Base-by-base conservation (phyloP, 2,797 vertebrate species). In the Smutsia temminckii region DNA sequence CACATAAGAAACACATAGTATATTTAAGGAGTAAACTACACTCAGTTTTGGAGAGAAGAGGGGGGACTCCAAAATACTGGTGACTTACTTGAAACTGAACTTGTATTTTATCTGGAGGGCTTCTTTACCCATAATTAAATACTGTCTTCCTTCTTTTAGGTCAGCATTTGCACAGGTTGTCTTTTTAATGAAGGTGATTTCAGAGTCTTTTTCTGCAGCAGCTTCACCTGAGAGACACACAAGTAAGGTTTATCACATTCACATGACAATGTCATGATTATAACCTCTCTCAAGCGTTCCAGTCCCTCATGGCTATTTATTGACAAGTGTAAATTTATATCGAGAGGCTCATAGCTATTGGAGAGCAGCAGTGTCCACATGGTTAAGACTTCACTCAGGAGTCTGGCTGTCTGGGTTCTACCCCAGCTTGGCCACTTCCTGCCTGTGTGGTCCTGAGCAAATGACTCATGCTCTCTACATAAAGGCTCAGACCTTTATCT, bases 41-140 rank as follows among this genome's bases (percentile, higher is more conserved):
- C 20, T 69, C 27, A 10, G 14, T 7, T 95, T 88, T 5, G 9
- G 59, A 93, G 75, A 57, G 42, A 88, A 95, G 71, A 57, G 91
- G 80, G 85, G 68, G 21, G 17, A 6, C 2, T 86, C 63, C 74
- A 89, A 59, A 75, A 34, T 17, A 55, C 25, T 37, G 25, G 74
- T 49, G 32, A 97, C 98, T 98, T 98, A 99, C 98, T 89, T 98
- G 96, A 98, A 98, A 32, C 6, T 97, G 96, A 97, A 98, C 53
- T 98, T 97, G 40, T 97, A 0, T 3, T 59, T 97, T 92, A 99
- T 98, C 97, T 98, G 98, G 53, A 99, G 98, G 32, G 98, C 99
- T 29, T 99, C 98, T 96, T 99, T 98, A 23, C 99, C 99, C 98
- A 99, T 99, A 95, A 99, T 97, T 97, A 99, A 93, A 97, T 99